Base-by-base conservation (phyloP, 1,140 invertebrate species). In the Drosophila cardini region DNA sequence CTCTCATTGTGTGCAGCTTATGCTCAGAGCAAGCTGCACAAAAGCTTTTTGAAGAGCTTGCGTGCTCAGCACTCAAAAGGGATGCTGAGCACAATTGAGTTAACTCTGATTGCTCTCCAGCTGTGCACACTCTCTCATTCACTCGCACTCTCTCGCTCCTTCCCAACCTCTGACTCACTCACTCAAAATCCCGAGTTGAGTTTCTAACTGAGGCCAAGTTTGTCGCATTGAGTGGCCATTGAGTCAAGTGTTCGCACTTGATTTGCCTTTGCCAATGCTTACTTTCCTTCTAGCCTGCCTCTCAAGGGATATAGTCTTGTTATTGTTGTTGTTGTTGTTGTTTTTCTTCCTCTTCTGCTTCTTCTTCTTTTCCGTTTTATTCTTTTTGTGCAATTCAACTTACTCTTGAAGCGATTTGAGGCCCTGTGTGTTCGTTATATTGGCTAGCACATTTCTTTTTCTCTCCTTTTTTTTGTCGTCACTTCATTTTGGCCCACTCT, bases 181-280 rank as follows among this genome's bases (percentile, higher is more conserved):
- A 40, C 43, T 43, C 11, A 18, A 38, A 21, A 36, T 16, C 16
- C 16, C 50, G 26, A 50, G 32, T 38, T 50, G 58, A 42, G 45
- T 50, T 46, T 48, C 1, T 15, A 32, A 36, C 43, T 50, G 32
- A 36, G 13, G 34, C 52, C 40, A 71, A 62, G 40, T 69, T 72
- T 74, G 70, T 78, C 60, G 71, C 71, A 72, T 83, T 74, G 83
- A 86, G 83, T 69, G 45, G 57, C 55, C 74, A 86, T 86, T 72
- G 83, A 86, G 79, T 86, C 61, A 82, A 82, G 72, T 65, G 57
- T 72, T 76, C 75, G 69, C 79, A 83, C 83, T 86, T 79, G 67
- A 79, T 86, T 71, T 82, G 60, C 61, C 62, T 68, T 70, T 48
- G 58, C 58, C 30, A 56, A 67, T 48, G 58, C 58, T 16, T n/a